Conservation (phyloP, 2,797 vertebrate genomes). For the Amphiprion clarkii region DNA sequence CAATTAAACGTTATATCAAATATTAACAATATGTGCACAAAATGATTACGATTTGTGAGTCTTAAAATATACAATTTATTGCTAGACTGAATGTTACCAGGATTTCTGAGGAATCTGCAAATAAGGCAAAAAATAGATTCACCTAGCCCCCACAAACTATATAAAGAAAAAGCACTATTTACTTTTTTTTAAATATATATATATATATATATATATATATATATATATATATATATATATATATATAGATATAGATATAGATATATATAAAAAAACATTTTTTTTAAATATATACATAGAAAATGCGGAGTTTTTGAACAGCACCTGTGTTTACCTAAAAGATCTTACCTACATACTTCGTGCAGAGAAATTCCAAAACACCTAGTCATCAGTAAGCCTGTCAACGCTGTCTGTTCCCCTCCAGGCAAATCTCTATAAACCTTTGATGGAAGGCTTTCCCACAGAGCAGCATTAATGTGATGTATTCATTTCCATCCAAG, state of each 20-base stretch:
- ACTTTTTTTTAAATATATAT: not conserved
- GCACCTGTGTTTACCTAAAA: conserved; percentile 24
- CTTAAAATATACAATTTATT: not conserved
- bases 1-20: not conserved
- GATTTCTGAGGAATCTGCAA: not conserved
- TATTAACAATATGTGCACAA: not conserved
- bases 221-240: no score
- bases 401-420: conserved; percentile 51
- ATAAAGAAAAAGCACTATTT: not conserved
- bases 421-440: conserved; percentile 17
- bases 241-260: no score
- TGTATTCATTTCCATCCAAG: not conserved
- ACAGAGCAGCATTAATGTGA: not conserved
- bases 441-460: conserved; percentile 15
- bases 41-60: not conserved
- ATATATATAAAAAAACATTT: no score
- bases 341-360: conserved; percentile 14
- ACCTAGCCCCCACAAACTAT: not conserved
- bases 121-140: not conserved
- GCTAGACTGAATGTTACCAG: not conserved
- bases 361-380: conserved; percentile 31
- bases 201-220: no score
- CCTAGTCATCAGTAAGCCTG: conserved; percentile 29
- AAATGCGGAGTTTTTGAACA: not conserved
- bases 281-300: no score